Percentiles rank a stretch among this genome's conserved stretches.
These are phyloP conservation scores for Solea solea DNA, from an alignment of 2,113 vertebrate species.

Conservation along the genomic window DNA sequence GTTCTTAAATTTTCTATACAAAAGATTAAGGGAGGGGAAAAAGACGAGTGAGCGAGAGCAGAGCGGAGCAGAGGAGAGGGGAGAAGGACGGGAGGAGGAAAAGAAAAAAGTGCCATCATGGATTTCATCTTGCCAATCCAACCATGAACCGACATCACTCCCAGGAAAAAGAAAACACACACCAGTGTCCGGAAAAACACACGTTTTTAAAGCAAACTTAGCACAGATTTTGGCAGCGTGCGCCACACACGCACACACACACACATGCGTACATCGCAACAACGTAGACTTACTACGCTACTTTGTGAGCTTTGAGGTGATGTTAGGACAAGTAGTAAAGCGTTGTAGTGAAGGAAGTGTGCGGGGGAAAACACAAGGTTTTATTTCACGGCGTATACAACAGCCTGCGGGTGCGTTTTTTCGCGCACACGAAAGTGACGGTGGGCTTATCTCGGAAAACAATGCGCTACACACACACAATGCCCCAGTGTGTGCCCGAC, in stretches of 20 bases:
- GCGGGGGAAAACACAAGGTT: background rate
- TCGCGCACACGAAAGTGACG: constrained; percentile 59
- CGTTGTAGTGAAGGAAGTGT: constrained; percentile 51
- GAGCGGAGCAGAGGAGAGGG: constrained; percentile 3
- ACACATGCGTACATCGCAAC: constrained; percentile 6
- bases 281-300: constrained; percentile 63
- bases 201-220: constrained; percentile 49
- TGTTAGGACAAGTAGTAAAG: constrained; percentile 78
- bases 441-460: constrained; percentile 60
- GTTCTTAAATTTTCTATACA: constrained; percentile 85
- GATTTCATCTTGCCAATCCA: constrained; percentile 82
- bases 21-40: constrained; percentile 83
- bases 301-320: constrained; percentile 73
- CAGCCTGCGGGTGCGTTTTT: constrained; percentile 23
- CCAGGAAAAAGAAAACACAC: constrained; percentile 25
- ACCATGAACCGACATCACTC: constrained; percentile 42
- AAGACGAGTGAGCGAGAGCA: constrained; percentile 75
- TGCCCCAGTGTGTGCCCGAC: constrained; percentile 65
- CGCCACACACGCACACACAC: constrained; percentile 21
- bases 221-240: constrained; percentile 19
- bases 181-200: constrained; percentile 29
- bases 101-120: constrained; percentile 78
- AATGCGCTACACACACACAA: constrained; percentile 47
- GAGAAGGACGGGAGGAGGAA: background rate
- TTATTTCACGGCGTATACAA: background rate